Conservation (phyloP, 2,888 invertebrate genomes). For the Hetaerina titia region DNA sequence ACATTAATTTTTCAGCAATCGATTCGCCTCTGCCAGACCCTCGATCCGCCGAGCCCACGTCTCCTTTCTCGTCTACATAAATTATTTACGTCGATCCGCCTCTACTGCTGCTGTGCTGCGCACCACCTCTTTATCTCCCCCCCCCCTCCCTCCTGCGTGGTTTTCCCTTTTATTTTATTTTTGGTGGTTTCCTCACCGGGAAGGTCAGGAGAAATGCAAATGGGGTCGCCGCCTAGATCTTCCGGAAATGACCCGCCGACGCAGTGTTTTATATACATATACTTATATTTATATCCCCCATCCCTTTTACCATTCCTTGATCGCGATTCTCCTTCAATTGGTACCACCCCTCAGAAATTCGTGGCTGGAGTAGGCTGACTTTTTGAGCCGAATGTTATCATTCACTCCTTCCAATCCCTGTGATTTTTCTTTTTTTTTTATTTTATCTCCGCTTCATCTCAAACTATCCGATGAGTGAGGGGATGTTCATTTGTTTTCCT, state of each 20-base stretch:
- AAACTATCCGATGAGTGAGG: neutral
- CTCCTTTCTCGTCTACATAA: slow-evolving; percentile 42
- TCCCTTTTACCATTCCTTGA: neutral
- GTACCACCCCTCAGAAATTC: neutral
- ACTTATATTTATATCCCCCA: neutral
- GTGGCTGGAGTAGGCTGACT: neutral
- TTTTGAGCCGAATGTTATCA: neutral
- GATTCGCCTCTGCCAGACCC: slow-evolving; percentile 37
- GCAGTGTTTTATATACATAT: neutral
- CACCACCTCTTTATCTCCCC: neutral
- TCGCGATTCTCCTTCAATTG: neutral
- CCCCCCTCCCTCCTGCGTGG: neutral
- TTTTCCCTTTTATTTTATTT: slow-evolving; percentile 6
- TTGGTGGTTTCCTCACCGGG: neutral
- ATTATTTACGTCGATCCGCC: slow-evolving; percentile 46
- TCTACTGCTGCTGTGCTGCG: neutral
- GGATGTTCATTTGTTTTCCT: neutral
- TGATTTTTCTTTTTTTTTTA: neutral
- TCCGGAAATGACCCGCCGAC: slow-evolving; percentile 53
- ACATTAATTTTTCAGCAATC: slow-evolving; percentile 62
- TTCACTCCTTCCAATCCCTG: neutral
- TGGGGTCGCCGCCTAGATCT: slow-evolving; percentile 17
- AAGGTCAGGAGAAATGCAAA: slow-evolving; percentile 34
- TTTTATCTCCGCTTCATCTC: neutral
- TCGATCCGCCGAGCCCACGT: slow-evolving; percentile 32